Evolutionary conservation across 2,888 invertebrate species (phyloP).

Genomic region (Horisme vitalbata): DNA sequence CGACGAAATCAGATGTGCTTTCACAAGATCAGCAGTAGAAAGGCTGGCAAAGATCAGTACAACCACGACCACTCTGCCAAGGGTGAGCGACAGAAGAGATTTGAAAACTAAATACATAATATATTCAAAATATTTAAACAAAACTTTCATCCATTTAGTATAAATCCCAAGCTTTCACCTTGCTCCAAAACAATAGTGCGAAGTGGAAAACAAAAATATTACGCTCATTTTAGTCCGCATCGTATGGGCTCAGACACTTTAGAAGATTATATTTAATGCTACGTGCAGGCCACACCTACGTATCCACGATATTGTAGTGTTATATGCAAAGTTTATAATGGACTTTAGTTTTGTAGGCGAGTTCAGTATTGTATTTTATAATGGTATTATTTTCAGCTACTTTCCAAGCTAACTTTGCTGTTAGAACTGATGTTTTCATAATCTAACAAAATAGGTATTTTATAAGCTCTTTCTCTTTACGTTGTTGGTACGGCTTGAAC

Average conservation of each 20-base stretch:
- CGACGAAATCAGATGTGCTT: too few relatives aligned
- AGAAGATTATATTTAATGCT: constrained; percentile 35
- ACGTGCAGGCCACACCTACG: constrained; percentile 25
- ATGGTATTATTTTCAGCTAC: constrained; percentile 25
- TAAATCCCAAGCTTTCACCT: constrained; percentile 2
- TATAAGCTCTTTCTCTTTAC: too few relatives aligned
- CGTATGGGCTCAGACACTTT: constrained; percentile 26
- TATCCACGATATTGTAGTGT: constrained; percentile 22
- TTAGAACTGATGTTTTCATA: constrained; percentile 22
- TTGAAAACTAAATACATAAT: too few relatives aligned
- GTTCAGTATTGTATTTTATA: constrained; percentile 28
- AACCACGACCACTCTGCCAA: too few relatives aligned
- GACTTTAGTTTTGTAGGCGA: constrained; percentile 26
- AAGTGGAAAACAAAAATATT: constrained; percentile 16
- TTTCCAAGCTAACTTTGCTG: constrained; percentile 16
- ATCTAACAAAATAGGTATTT: constrained; percentile 2
- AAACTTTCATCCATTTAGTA: background rate
- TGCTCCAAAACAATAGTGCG: constrained; percentile 16
- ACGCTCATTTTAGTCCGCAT: constrained; percentile 19
- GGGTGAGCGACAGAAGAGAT: too few relatives aligned
- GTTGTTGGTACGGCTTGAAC: too few relatives aligned
- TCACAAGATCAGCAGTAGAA: too few relatives aligned
- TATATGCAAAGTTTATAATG: constrained; percentile 33
- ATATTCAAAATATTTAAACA: too few relatives aligned
- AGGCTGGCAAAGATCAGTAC: too few relatives aligned